phyloP scores from a whole-genome alignment of 2,888 invertebrate genomes.

The Hedya salicella region DNA sequence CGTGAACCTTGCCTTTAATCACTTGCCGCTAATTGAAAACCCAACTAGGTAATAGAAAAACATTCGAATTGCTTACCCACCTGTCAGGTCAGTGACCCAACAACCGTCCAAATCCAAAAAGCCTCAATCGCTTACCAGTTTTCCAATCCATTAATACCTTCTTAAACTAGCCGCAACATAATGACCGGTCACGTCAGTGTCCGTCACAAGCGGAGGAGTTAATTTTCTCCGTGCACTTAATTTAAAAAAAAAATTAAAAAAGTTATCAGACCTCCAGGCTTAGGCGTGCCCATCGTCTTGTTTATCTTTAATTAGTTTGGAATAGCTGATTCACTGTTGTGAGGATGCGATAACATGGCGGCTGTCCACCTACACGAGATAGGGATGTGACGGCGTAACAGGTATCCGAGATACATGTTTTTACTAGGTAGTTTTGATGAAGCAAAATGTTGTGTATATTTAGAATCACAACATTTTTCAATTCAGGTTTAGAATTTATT shows the following conservation, averaged over 20 bases:
- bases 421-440: background rate
- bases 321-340: constrained; percentile 70
- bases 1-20: constrained; percentile 19
- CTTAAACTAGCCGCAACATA: constrained; percentile 57
- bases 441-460: no score
- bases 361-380: constrained; percentile 45
- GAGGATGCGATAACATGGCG: constrained; percentile 58
- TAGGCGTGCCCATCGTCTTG: constrained; percentile 64
- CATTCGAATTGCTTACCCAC: constrained; percentile 37
- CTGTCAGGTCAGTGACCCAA: constrained; percentile 56
- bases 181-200: constrained; percentile 74
- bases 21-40: constrained; percentile 34
- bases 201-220: constrained; percentile 73
- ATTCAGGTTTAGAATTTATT: no score
- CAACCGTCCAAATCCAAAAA: constrained; percentile 5
- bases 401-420: constrained; percentile 17
- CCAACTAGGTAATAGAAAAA: constrained; percentile 43
- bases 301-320: constrained; percentile 75
- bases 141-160: background rate
- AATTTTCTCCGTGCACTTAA: constrained; percentile 73
- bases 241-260: constrained; percentile 71
- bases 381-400: constrained; percentile 21
- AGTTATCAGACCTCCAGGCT: constrained; percentile 49
- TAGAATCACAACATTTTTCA: no score
- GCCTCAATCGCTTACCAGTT: background rate